Conservation (phyloP, 2,113 vertebrate genomes). For the Polypterus senegalus region DNA sequence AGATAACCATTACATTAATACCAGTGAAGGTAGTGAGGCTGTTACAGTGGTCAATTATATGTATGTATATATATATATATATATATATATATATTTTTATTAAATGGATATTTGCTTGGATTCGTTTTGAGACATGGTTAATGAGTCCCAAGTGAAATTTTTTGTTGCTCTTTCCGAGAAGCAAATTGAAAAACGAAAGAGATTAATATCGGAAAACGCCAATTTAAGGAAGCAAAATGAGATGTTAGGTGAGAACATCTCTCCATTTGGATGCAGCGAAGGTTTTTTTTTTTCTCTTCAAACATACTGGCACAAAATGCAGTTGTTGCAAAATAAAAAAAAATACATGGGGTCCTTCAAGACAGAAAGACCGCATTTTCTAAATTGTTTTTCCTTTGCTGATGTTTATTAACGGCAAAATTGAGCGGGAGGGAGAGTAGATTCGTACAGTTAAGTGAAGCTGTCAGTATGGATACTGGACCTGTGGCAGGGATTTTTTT, state of each 20-base stretch:
- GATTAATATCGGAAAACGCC: neutral
- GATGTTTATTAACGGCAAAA: conserved; percentile 38
- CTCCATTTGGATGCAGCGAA: no score
- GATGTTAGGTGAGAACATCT: no score
- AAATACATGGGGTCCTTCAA: neutral
- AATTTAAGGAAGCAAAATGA: conserved; percentile 3
- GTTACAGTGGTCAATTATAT: no score
- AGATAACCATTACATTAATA: conserved; percentile 65
- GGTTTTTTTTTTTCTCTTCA: no score
- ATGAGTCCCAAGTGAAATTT: no score
- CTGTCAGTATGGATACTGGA: conserved; percentile 14
- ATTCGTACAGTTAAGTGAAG: conserved; percentile 24
- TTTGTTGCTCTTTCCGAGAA: conserved; percentile 3
- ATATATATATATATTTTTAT: no score
- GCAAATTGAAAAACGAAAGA: conserved; percentile 20
- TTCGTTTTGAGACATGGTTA: no score
- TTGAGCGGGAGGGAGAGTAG: conserved; percentile 60
- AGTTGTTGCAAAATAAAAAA: no score
- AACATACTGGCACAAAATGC: no score
- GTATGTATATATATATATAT: no score
- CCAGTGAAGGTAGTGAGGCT: conserved; percentile 28
- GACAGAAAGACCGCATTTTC: neutral
- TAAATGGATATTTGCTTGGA: no score
- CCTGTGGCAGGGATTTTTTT: neutral
- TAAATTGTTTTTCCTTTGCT: conserved; percentile 20